Conservation (phyloP, 2,797 vertebrate genomes). For the Lepus townsendii region DNA sequence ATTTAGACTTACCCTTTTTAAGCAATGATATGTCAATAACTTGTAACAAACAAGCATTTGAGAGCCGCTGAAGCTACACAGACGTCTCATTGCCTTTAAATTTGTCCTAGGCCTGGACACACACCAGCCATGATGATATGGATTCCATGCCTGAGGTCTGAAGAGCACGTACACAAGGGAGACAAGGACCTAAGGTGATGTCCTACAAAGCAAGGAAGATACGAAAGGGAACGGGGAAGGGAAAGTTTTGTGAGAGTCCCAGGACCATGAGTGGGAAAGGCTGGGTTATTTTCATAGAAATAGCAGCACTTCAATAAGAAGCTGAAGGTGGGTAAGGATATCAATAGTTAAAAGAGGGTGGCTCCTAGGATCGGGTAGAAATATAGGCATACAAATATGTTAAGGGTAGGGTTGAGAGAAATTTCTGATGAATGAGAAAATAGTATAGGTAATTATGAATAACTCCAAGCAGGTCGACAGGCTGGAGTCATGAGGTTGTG, state of each 20-base stretch:
- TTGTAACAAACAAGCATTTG: neutral
- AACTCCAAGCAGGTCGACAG: fast-evolving
- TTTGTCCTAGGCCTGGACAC: neutral
- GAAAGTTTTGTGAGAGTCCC: neutral
- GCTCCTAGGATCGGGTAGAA: neutral
- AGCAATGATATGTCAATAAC: neutral
- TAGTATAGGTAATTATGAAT: fast-evolving
- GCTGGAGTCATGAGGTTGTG: fast-evolving
- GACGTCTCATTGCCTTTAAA: neutral
- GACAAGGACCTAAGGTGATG: neutral
- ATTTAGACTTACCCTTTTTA: neutral
- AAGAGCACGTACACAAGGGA: neutral
- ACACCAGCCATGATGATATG: fast-evolving
- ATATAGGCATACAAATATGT: neutral
- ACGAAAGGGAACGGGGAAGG: neutral
- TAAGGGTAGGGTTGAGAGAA: neutral
- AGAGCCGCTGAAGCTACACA: neutral
- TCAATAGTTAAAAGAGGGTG: neutral
- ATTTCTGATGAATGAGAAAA: neutral
- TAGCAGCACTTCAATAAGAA: neutral
- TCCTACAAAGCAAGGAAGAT: neutral
- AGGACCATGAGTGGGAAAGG: fast-evolving
- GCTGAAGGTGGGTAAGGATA: neutral
- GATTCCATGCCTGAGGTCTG: neutral
- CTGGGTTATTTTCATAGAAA: neutral